Percentiles rank a stretch among this genome's conserved stretches.
These are phyloP conservation scores for Stylophora pistillata DNA, from an alignment of 64 coral and sea anemone species.

Conservation along the genomic window DNA sequence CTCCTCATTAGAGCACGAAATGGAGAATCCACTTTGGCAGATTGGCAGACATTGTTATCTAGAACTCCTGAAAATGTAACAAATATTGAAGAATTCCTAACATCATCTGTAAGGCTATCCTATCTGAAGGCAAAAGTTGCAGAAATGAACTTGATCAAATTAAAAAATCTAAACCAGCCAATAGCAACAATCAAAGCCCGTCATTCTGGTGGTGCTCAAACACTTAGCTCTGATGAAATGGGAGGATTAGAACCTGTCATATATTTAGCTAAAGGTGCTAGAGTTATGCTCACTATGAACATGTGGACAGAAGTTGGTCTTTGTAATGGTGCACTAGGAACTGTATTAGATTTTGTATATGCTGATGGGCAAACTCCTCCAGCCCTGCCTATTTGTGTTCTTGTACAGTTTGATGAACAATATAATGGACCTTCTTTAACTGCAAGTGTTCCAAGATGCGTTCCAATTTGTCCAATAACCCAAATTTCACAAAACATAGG, in stretches of 20 bases:
- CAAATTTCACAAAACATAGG: slow-evolving; percentile 50
- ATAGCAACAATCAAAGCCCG: slow-evolving; percentile 52
- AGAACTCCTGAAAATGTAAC: slow-evolving; percentile 29
- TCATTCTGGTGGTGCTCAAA: slow-evolving; percentile 46
- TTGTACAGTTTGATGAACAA: slow-evolving; percentile 61
- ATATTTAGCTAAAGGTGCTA: slow-evolving; percentile 58
- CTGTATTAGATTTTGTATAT: slow-evolving; percentile 76
- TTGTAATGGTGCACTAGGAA: slow-evolving; percentile 82
- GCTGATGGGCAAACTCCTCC: slow-evolving; percentile 52
- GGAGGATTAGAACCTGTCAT: slow-evolving; percentile 46
- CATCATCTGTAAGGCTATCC: slow-evolving; percentile 49
- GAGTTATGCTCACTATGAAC: slow-evolving; percentile 66
- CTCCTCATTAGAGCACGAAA: slow-evolving; percentile 36
- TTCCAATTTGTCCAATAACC: slow-evolving; percentile 66
- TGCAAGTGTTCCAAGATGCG: slow-evolving; percentile 43
- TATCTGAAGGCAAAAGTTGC: slow-evolving; percentile 52
- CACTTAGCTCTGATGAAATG: slow-evolving; percentile 54
- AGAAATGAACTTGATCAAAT: slow-evolving; percentile 48
- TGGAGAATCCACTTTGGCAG: slow-evolving; percentile 49
- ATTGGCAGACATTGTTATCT: slow-evolving; percentile 52
- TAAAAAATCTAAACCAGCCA: slow-evolving; percentile 57
- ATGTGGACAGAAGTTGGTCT: slow-evolving; percentile 67
- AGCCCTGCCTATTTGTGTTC: slow-evolving; percentile 56
- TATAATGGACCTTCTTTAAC: slow-evolving; percentile 43
- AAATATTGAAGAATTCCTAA: slow-evolving; percentile 31